Base-by-base conservation (phyloP, 1,140 invertebrate species). In the Drosophila chauvacae region DNA sequence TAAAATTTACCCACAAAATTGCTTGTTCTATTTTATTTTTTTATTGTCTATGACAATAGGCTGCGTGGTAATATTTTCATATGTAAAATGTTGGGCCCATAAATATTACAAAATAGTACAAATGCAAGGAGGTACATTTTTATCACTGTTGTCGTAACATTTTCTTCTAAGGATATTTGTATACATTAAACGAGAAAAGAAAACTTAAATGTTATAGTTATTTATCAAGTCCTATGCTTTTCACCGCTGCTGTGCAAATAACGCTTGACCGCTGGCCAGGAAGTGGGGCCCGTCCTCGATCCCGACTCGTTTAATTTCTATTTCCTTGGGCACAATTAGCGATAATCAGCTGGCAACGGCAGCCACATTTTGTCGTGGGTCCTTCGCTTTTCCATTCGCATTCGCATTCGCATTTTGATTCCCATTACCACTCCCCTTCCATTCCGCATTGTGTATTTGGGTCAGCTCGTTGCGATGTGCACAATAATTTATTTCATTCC, bases 401-500 rank as follows among this genome's bases (percentile, higher is more conserved):
- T 45, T 65, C 51, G 18, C 80, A 58, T 50, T 81, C 45, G 47
- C 45, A 77, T 56, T 72, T 68, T 66, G 62, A 63, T 56, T 75
- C 50, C 35, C 62, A 65, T 53, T 77, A 35, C 42, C 18, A 66
- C 35, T 41, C 44, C 35, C 45, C 26, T 10, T 4, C 66, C 44
- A 50, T 59, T 71, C 30, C 35, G 33, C n/a, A 61, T 48, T 60
- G 48, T 76, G 47, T 72, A 90, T 88, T 81, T 90, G 85, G 84
- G 84, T 88, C 85, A 87, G 37, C 61, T 68, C 72, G 61, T 64
- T 88, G 84, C 84, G 78, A 81, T 86, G 69, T 75, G 70, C 70
- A 55, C 59, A 64, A 80, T 79, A 84, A 85, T 90, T 90, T 90
- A 85, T 90, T 90, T 90, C 68, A 70, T 79, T 90, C 69, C 60